phyloP scores from a whole-genome alignment of 2,888 invertebrate species.

The Helleia helle region DNA sequence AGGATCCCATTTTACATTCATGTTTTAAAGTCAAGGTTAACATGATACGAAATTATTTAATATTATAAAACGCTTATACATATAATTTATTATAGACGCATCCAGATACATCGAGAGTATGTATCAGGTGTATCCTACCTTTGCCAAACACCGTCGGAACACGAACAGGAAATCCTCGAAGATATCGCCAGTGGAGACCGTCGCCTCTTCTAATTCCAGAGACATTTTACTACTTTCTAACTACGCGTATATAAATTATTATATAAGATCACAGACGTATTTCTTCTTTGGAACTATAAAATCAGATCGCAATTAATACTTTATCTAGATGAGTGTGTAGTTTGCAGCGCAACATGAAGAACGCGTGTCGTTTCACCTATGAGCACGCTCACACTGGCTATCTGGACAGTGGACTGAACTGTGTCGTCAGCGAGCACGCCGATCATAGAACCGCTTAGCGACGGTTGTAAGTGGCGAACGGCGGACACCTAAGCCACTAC shows the following conservation, averaged over 20 bases:
- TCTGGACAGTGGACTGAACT: slow-evolving; percentile 19
- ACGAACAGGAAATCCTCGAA: slow-evolving; percentile 82
- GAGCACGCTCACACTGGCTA: slow-evolving; percentile 45
- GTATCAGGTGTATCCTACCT: slow-evolving; percentile 63
- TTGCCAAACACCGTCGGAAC: slow-evolving; percentile 79
- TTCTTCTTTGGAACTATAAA: slow-evolving; percentile 50
- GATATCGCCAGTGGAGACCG: slow-evolving; percentile 78
- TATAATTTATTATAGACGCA: background rate
- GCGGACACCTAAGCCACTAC: slow-evolving; percentile 13
- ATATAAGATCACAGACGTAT: slow-evolving; percentile 51
- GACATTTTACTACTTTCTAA: slow-evolving; percentile 66
- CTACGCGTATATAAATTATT: slow-evolving; percentile 31
- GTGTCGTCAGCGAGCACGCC: slow-evolving; percentile 31
- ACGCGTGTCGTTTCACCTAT: slow-evolving; percentile 34
- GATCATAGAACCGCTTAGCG: slow-evolving; percentile 37
- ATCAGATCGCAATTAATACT: slow-evolving; percentile 48
- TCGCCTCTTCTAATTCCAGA: slow-evolving; percentile 77
- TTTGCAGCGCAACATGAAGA: slow-evolving; percentile 26
- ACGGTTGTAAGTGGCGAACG: slow-evolving; percentile 33
- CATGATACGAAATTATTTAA: background rate
- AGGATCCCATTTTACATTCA: background rate
- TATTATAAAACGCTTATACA: too few species aligned
- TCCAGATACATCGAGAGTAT: background rate
- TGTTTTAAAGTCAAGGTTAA: slow-evolving; percentile 3
- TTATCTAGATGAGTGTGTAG: slow-evolving; percentile 39